These are phyloP conservation scores for Acanthiza pusilla DNA, from an alignment of 2,797 vertebrate species.

Conservation along the genomic window DNA sequence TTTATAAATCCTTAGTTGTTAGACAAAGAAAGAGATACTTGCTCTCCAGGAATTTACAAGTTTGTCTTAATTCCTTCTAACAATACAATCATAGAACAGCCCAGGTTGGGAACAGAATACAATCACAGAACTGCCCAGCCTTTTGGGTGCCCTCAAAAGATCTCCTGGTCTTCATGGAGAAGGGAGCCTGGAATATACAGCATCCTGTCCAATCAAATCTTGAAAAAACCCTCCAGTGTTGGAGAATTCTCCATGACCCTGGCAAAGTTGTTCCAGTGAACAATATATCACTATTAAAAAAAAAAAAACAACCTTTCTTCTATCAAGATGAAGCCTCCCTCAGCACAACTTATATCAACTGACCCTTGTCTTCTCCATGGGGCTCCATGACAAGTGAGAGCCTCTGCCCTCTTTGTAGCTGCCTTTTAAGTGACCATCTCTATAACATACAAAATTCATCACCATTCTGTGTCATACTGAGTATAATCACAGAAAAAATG, in stretches of 20 bases:
- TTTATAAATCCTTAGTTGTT: background rate
- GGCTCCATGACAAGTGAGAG: background rate
- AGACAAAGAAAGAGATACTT: background rate
- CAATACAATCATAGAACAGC: background rate
- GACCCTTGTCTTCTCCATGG: background rate
- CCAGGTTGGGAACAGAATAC: too few relatives aligned
- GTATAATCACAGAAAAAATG: background rate
- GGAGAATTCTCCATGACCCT: background rate
- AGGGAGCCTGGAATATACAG: background rate
- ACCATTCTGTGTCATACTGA: background rate
- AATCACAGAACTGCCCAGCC: background rate
- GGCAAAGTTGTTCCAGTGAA: background rate
- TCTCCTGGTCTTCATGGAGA: background rate
- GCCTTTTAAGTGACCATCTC: background rate
- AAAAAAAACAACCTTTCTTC: background rate
- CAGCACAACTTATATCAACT: accelerated
- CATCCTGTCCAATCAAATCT: background rate
- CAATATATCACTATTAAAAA: background rate
- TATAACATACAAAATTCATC: background rate
- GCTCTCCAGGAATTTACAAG: background rate
- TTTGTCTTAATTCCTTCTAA: background rate
- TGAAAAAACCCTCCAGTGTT: background rate
- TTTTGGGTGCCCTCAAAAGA: background rate
- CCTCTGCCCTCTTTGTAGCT: background rate
- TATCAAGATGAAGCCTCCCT: background rate